These are phyloP conservation scores for Druceiella hillmani DNA, from an alignment of 2,888 invertebrate genomes.

Conservation along the genomic window DNA sequence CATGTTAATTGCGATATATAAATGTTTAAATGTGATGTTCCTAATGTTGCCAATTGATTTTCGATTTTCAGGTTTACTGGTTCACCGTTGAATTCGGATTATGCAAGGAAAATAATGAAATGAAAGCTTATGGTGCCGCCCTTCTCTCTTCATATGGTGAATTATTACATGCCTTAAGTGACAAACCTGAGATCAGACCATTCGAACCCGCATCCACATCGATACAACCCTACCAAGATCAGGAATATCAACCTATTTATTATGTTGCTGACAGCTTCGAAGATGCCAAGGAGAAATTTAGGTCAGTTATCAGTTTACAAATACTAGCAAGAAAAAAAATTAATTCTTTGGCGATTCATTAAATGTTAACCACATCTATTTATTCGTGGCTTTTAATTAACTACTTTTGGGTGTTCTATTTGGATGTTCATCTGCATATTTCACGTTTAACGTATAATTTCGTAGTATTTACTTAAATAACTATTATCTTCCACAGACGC, in stretches of 20 bases:
- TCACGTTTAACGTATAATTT: too few species aligned
- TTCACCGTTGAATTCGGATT: constrained; percentile 98
- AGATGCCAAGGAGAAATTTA: constrained; percentile 96
- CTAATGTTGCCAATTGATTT: too few species aligned
- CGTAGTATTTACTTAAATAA: too few species aligned
- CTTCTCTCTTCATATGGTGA: constrained; percentile 96
- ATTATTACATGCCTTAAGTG: constrained; percentile 88
- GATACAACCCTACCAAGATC: constrained; percentile 91
- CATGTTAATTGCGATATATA: too few species aligned
- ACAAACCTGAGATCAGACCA: constrained; percentile 85
- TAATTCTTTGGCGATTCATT: too few species aligned
- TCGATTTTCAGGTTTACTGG: constrained; percentile 87
- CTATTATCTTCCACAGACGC: constrained; percentile 52
- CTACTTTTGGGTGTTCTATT: too few species aligned
- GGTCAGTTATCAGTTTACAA: too few species aligned
- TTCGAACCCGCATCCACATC: constrained; percentile 94
- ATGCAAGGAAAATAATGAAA: constrained; percentile 88
- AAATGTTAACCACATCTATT: constrained; percentile 4
- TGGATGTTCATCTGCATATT: too few species aligned
- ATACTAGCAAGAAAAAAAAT: too few species aligned
- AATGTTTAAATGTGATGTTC: too few species aligned
- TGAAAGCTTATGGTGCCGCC: constrained; percentile 98
- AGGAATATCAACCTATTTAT: constrained; percentile 94
- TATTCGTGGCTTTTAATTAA: too few species aligned
- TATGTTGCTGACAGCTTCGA: constrained; percentile 97